A percentile compares a stretch with the other conserved stretches of the same genome.
These are phyloP conservation scores for Dinomys branickii DNA, from an alignment of 2,113 vertebrate genomes.

Conservation along the genomic window DNA sequence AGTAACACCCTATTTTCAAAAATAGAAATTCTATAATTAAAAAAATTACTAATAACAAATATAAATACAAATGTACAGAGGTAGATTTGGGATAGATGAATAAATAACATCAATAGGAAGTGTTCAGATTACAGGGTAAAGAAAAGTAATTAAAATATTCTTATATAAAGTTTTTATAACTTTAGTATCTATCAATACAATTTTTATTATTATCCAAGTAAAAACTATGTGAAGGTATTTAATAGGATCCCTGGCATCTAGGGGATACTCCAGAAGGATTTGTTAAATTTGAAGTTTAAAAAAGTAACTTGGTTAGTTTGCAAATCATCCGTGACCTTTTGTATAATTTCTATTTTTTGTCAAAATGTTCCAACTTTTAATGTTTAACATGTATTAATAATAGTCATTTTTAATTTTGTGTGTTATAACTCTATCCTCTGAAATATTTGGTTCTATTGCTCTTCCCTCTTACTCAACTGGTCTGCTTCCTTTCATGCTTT, in stretches of 20 bases:
- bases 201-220: not conserved
- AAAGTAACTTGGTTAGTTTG: not conserved
- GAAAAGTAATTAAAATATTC: conserved; percentile 36
- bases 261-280: not conserved
- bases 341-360: conserved; percentile 16
- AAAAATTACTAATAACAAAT: not conserved
- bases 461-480: not conserved
- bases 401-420: conserved; percentile 6
- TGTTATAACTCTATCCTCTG: not conserved
- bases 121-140: not conserved
- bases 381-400: not conserved
- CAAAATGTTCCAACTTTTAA: not conserved
- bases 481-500: not conserved
- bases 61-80: not conserved
- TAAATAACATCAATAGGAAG: conserved; percentile 34
- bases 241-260: not conserved
- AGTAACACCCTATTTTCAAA: not conserved
- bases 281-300: not conserved
- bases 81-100: not conserved
- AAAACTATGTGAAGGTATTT: not conserved
- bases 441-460: not conserved
- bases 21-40: conserved; percentile 2
- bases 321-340: not conserved
- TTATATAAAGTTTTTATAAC: not conserved
- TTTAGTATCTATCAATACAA: not conserved